Base-by-base conservation (phyloP, 1,140 invertebrate genomes). In the Luehdorfia chinensis region DNA sequence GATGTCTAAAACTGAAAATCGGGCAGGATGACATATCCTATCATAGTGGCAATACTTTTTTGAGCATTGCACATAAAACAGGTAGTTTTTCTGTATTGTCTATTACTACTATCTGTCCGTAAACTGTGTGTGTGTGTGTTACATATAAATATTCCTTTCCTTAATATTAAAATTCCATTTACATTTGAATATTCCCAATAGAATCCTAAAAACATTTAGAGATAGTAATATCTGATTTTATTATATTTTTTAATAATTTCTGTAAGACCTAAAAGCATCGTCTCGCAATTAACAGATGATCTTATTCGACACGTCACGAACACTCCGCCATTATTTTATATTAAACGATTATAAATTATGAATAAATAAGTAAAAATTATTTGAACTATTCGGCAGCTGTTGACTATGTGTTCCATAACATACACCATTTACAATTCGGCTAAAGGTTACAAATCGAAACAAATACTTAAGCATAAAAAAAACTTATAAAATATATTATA, bases 331-430 rank as follows among this genome's bases (percentile, higher is more conserved):
- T 8, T 14, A 39, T 39, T 39, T 23, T 1, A 39, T 39, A 23
- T 14, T 19, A 25, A 41, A 41, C 12, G 36, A 19, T 13, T 25
- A 41, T 25, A 37, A 37, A 37, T 27, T 39, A 27, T 27, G 14
- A 41, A 19, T 23, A 25, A 41, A 39, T 25, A 41, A 19, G 27
- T 19, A 14, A 21, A 25, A 41, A 41, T 13, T 14, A 27, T 14
- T 25, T 27, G n/a, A 41, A 41, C 36, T 41, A 41, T 2, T 23
- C 19, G 19, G 13, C 23, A 5, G 15, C 8, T 41, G 36, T 23
- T 41, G 34, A 12, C 9, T 23, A 4, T 37, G 34, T 4, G 9
- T 11, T 23, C 13, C 13, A 36, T 9, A 4, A n/a, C 9, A 13
- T 37, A 12, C 11, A 19, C n/a, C n/a, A 5, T 18, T n/a, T 27